Percentiles rank a stretch among this genome's conserved stretches.
Conservation (phyloP, 2,888 invertebrate species). For the Mystacides longicornis region DNA sequence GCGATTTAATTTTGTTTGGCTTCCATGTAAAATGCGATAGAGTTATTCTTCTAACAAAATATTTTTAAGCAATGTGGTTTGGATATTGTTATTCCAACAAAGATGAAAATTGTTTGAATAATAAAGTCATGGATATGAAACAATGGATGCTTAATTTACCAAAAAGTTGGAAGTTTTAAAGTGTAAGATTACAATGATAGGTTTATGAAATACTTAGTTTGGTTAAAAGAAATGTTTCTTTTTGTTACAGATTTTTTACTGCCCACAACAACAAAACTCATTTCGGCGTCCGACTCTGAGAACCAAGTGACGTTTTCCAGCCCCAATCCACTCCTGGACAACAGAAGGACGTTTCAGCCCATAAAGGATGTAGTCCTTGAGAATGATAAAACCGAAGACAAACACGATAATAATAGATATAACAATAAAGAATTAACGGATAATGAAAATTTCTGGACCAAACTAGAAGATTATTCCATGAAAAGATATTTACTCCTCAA, state of each 20-base stretch:
- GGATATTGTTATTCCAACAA: too few relatives aligned
- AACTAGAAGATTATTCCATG: conserved; percentile 15
- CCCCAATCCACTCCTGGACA: not conserved
- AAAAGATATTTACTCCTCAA: conserved; percentile 10
- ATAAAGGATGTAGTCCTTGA: not conserved
- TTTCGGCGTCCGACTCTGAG: not conserved
- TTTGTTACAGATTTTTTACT: conserved; percentile 16
- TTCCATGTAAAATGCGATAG: too few relatives aligned
- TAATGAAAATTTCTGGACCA: conserved; percentile 14
- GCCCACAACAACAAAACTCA: conserved; percentile 4
- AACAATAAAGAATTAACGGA: not conserved
- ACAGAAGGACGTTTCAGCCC: not conserved
- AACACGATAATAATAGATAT: not conserved
- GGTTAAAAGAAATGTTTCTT: too few relatives aligned
- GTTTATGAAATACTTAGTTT: too few relatives aligned
- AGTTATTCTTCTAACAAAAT: too few relatives aligned
- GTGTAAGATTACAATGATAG: too few relatives aligned
- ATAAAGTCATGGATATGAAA: too few relatives aligned
- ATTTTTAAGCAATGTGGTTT: too few relatives aligned
- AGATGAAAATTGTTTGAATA: too few relatives aligned
- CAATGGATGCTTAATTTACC: too few relatives aligned
- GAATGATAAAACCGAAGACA: not conserved
- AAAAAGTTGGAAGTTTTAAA: too few relatives aligned
- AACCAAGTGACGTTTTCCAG: not conserved
- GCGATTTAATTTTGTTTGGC: too few relatives aligned